Percentiles rank a stretch among this genome's conserved stretches.
These are phyloP conservation scores for Poecile atricapillus DNA, from an alignment of 2,113 vertebrate genomes.

Conservation along the genomic window DNA sequence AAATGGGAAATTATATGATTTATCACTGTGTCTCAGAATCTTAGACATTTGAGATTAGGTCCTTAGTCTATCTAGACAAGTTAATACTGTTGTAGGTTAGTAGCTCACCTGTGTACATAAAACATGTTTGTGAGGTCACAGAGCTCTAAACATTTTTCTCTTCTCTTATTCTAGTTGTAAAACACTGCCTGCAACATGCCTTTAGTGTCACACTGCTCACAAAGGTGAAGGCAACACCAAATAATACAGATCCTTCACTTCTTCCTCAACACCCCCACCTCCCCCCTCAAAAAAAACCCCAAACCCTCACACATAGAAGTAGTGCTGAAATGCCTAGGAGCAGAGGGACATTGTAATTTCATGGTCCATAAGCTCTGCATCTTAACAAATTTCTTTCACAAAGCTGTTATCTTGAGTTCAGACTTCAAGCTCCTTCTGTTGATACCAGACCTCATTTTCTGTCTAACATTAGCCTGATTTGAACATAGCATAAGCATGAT, in stretches of 20 bases:
- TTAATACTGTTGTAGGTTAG: neutral
- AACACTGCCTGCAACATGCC: neutral
- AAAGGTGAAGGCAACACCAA: neutral
- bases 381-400: accelerated
- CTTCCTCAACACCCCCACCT: accelerated
- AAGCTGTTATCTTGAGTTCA: neutral
- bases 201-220: neutral
- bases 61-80: neutral
- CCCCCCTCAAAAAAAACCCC: accelerated
- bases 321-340: neutral
- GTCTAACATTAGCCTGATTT: neutral
- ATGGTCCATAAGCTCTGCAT: neutral
- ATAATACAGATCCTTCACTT: neutral
- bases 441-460: neutral
- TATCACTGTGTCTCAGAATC: neutral
- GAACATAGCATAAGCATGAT: neutral
- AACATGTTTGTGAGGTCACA: neutral
- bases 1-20: neutral
- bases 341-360: neutral
- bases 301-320: neutral
- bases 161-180: neutral
- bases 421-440: neutral
- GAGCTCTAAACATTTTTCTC: neutral
- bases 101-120: neutral
- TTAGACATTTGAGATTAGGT: neutral